These are phyloP conservation scores for Papilio gigon DNA, from an alignment of 2,888 invertebrate genomes.

Conservation along the genomic window DNA sequence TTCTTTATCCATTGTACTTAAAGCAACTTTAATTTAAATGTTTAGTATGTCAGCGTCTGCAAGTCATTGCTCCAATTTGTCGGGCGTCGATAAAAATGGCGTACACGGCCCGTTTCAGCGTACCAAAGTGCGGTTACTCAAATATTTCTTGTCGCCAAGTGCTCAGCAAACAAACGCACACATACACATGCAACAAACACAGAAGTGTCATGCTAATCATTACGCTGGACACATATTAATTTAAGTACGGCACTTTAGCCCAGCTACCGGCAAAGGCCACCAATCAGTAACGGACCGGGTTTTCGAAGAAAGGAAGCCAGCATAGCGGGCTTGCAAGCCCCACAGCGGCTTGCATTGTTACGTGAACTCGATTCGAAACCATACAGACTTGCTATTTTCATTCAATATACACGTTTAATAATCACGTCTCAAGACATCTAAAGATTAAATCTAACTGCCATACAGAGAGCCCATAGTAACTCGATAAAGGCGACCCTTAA, in stretches of 20 bases:
- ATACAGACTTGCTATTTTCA: conserved; percentile 29
- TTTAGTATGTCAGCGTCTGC: conserved; percentile 43
- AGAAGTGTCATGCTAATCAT: conserved; percentile 78
- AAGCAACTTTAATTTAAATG: conserved; percentile 31
- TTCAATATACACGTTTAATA: conserved; percentile 1
- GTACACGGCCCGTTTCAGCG: conserved; percentile 40
- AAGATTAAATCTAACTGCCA: too few relatives aligned
- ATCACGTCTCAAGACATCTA: neutral
- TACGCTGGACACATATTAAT: conserved; percentile 77
- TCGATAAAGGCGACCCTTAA: too few relatives aligned
- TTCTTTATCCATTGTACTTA: neutral
- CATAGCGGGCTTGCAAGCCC: conserved; percentile 49
- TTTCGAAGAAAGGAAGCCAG: conserved; percentile 59
- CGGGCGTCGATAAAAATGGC: conserved; percentile 39
- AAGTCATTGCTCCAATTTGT: conserved; percentile 47
- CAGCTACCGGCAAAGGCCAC: conserved; percentile 59
- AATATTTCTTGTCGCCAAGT: conserved; percentile 68
- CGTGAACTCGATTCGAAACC: conserved; percentile 42
- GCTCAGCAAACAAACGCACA: conserved; percentile 66
- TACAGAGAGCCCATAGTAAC: too few relatives aligned
- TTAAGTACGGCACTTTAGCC: conserved; percentile 71
- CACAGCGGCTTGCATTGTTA: conserved; percentile 46
- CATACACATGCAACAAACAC: conserved; percentile 71
- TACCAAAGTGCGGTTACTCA: conserved; percentile 64
- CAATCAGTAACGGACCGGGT: conserved; percentile 67